These are phyloP conservation scores for Caenorhabditis sp. DNA, from an alignment of 2,888 invertebrate species.

Conservation along the genomic window DNA sequence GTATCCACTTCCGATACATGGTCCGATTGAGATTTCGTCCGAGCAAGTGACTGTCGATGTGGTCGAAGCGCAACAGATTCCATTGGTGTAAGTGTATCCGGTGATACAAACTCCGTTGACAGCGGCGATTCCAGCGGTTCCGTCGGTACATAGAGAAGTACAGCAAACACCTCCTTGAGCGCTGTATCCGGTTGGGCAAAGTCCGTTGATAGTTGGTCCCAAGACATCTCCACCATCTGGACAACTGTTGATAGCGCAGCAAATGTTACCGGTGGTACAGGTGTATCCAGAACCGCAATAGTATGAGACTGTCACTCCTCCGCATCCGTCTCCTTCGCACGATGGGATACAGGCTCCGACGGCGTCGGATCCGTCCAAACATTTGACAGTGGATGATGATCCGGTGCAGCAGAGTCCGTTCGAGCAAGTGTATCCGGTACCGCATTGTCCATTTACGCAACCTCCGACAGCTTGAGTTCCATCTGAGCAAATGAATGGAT, in stretches of 20 bases:
- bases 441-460: conserved; percentile 70
- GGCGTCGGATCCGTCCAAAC: conserved; percentile 66
- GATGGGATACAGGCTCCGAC: conserved; percentile 64
- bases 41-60: conserved; percentile 34
- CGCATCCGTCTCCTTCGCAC: conserved; percentile 58
- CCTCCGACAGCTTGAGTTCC: conserved; percentile 70
- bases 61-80: conserved; percentile 63
- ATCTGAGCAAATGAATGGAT: conserved; percentile 69
- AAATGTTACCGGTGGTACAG: conserved; percentile 70
- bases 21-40: conserved; percentile 41
- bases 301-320: conserved; percentile 52
- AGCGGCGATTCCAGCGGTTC: conserved; percentile 38
- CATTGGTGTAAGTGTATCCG: conserved; percentile 62
- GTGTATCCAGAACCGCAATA: conserved; percentile 69
- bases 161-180: conserved; percentile 63
- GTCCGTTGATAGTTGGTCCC: conserved; percentile 69
- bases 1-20: conserved; percentile 41
- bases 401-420: conserved; percentile 70
- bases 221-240: conserved; percentile 64
- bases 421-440: conserved; percentile 69
- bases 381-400: conserved; percentile 60
- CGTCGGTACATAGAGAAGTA: conserved; percentile 49
- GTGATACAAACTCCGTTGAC: conserved; percentile 58
- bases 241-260: conserved; percentile 66
- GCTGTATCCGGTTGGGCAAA: conserved; percentile 66